Evolutionary conservation across 1,140 invertebrate species (phyloP).

Genomic region (Tribolium castaneum): DNA sequence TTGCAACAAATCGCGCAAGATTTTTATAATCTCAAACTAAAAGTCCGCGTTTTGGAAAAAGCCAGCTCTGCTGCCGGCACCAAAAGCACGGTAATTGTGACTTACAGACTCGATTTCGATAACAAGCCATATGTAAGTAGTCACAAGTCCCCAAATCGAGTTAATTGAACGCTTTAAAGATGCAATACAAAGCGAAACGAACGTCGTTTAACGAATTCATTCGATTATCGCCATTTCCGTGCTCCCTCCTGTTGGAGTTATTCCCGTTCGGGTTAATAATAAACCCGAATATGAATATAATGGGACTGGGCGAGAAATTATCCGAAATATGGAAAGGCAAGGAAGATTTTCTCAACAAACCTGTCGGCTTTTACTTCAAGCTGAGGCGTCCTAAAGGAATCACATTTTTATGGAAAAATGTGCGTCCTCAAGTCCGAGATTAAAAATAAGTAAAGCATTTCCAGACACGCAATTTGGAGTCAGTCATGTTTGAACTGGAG

Average conservation of each 20-base stretch:
- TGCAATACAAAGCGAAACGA: conserved; percentile 50
- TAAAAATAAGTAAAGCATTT: not conserved
- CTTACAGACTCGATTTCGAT: conserved; percentile 82
- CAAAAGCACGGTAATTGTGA: conserved; percentile 73
- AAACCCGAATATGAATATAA: conserved; percentile 72
- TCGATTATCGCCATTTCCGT: conserved; percentile 66
- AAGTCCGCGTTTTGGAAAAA: conserved; percentile 77
- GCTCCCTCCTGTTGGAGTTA: conserved; percentile 76
- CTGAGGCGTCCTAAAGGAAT: conserved; percentile 80
- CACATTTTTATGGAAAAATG: conserved; percentile 78
- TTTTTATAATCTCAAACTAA: conserved; percentile 80
- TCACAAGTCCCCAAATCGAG: not conserved
- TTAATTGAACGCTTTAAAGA: conserved; percentile 44
- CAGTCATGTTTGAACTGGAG: conserved; percentile 61
- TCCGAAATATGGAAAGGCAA: conserved; percentile 76
- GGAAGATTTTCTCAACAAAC: conserved; percentile 70
- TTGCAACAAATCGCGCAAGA: conserved; percentile 82
- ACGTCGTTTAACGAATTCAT: conserved; percentile 37
- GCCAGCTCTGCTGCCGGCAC: conserved; percentile 67
- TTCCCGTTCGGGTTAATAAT: conserved; percentile 82
- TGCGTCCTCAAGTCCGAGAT: conserved; percentile 55
- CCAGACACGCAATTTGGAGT: conserved; percentile 54
- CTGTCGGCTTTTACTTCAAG: conserved; percentile 75
- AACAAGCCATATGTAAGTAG: conserved; percentile 80
- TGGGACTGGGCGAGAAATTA: conserved; percentile 78